phyloP scores from a whole-genome alignment of 2,113 vertebrate species.

The Probosciger aterrimus region DNA sequence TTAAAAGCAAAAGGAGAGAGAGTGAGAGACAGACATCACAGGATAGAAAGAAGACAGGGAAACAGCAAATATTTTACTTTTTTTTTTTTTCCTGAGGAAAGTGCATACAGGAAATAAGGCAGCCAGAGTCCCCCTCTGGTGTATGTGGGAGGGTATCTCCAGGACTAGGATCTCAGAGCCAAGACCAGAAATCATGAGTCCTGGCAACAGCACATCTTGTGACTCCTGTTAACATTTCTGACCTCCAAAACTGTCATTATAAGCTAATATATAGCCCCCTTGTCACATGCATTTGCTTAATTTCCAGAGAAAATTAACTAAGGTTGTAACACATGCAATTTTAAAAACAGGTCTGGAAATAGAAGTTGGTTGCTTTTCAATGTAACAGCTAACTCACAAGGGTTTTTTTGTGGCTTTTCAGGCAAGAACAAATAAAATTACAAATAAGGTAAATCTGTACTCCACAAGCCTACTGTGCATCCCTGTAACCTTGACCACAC shows the following conservation, averaged over 20 bases:
- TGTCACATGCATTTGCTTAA: not conserved
- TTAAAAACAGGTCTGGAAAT: not conserved
- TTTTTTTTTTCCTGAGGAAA: not conserved
- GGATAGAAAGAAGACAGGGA: not conserved
- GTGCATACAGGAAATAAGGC: not conserved
- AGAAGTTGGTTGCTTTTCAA: not conserved
- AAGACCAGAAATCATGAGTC: not conserved
- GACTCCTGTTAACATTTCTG: not conserved
- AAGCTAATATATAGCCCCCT: not conserved
- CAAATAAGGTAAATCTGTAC: not conserved
- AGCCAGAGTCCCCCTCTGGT: not conserved
- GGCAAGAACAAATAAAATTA: not conserved
- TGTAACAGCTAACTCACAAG: not conserved
- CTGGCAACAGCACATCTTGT: not conserved
- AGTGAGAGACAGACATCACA: not conserved
- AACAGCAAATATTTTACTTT: not conserved
- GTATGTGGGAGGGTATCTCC: not conserved
- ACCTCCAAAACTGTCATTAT: not conserved
- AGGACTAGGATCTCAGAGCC: not conserved
- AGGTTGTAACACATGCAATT: not conserved
- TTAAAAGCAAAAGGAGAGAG: not conserved
- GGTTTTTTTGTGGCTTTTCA: not conserved
- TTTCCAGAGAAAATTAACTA: not conserved
- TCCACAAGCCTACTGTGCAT: not conserved
- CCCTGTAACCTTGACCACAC: not conserved